Percentiles rank a stretch among this genome's conserved stretches.
These are phyloP conservation scores for Pteropus alecto DNA, from an alignment of 2,113 vertebrate genomes.

Conservation along the genomic window DNA sequence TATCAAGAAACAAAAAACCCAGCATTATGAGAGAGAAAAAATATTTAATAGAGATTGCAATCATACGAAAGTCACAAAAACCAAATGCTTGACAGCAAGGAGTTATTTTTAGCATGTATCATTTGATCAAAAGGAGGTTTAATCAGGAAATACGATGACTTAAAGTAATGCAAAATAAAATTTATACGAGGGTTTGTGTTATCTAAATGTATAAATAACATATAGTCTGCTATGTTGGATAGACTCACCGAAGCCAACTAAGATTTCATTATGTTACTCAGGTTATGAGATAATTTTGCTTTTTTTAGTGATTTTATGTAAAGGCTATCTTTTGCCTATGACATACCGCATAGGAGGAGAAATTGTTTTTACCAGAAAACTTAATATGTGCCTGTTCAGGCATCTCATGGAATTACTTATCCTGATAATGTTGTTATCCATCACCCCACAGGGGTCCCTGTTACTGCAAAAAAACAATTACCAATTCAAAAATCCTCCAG, in stretches of 20 bases:
- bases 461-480: not conserved
- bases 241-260: not conserved
- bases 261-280: not conserved
- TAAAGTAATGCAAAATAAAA: not conserved
- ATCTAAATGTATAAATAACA: not conserved
- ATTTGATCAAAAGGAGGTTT: not conserved
- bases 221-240: not conserved
- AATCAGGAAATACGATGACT: not conserved
- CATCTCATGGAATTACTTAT: not conserved
- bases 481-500: not conserved
- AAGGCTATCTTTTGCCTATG: not conserved
- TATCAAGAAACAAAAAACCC: not conserved
- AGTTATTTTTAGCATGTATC: not conserved
- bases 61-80: not conserved
- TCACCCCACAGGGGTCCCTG: not conserved
- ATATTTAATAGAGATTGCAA: not conserved
- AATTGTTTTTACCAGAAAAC: not conserved
- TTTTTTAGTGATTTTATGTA: slow-evolving; percentile 10
- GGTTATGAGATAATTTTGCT: not conserved
- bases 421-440: not conserved
- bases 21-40: slow-evolving; percentile 5
- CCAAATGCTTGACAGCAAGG: not conserved
- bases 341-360: not conserved
- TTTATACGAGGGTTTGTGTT: not conserved
- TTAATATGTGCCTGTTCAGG: not conserved